Base-by-base conservation (phyloP, 2,113 vertebrate species). In the Rynchops niger region DNA sequence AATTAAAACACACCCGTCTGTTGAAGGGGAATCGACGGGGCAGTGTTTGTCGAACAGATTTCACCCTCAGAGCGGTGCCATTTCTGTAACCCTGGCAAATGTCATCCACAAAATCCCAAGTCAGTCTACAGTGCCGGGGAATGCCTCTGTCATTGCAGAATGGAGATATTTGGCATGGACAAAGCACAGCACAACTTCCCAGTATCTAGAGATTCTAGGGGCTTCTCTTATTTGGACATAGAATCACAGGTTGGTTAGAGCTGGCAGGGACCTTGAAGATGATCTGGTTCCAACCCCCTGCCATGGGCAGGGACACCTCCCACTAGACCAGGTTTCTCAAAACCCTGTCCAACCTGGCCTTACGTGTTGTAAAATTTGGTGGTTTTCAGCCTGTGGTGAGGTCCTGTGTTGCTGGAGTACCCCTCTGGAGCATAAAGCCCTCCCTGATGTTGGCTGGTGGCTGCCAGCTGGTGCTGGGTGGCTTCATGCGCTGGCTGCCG, bases 71-170 rank as follows among this genome's bases (percentile, higher is more conserved):
- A 45, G 62, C 6, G 21, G 13, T 61, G 34, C 6, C 17, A 18
- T 56, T 93, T 88, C 67, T 92, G 40, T 42, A 80, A 29, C 13
- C 26, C 23, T 52, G 38, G 34, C 6, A 56, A 67, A 61, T 11
- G 16, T 7, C 26, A 55, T 30, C 69, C n/a, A 9, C 47, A 79
- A 34, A 25, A 53, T 3, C 0, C 29, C 0, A 1, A 74, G 50
- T 34, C 4, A 36, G 34, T 67, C 15, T 55, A 13, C 23, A 52
- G 36, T 22, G 12, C 6, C 61, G 58, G 21, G 9, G 21, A 52
- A 11, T 15, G 4, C 1, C 1, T 40, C 50, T 86, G 0, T 49
- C 32, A 4, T 1, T 45, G 38, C 25, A 66, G 62, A 14, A 25
- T 1, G 5, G 71, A 72, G 34, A 23, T 83, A 29, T 15, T 25